These are phyloP conservation scores for Chouioia cunea DNA, from an alignment of 2,888 invertebrate genomes.

Conservation along the genomic window DNA sequence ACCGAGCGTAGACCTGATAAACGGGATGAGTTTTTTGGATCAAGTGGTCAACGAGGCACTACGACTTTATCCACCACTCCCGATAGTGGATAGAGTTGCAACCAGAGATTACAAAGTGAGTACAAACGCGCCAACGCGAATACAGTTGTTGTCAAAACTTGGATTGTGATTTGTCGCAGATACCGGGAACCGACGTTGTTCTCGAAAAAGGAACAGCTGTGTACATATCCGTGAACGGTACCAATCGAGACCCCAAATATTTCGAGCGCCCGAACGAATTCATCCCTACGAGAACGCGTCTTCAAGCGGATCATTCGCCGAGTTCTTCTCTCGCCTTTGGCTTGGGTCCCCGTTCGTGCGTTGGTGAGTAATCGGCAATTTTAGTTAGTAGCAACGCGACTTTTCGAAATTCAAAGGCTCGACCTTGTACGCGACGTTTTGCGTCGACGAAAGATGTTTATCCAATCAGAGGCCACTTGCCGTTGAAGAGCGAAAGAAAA, in stretches of 20 bases:
- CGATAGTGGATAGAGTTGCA: constrained; percentile 55
- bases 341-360: constrained; percentile 58
- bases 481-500: constrained; percentile 3
- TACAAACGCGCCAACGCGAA: background rate
- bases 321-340: constrained; percentile 55
- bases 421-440: background rate
- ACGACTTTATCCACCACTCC: constrained; percentile 58
- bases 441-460: constrained; percentile 4
- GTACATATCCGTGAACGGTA: constrained; percentile 54
- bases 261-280: constrained; percentile 54
- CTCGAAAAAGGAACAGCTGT: constrained; percentile 55
- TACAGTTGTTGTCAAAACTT: background rate
- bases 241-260: constrained; percentile 55
- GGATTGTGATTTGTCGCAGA: constrained; percentile 41
- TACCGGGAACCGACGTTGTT: constrained; percentile 53
- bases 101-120: constrained; percentile 53
- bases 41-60: constrained; percentile 55
- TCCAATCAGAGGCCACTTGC: constrained; percentile 20
- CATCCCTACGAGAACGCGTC: constrained; percentile 53
- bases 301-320: constrained; percentile 47
- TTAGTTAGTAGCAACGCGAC: background rate
- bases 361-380: constrained; percentile 51
- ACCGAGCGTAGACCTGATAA: constrained; percentile 53
- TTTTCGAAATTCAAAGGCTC: background rate
- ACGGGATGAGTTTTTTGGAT: constrained; percentile 55